These are phyloP conservation scores for Pipistrellus kuhlii DNA, from an alignment of 2,797 vertebrate genomes.

Conservation along the genomic window DNA sequence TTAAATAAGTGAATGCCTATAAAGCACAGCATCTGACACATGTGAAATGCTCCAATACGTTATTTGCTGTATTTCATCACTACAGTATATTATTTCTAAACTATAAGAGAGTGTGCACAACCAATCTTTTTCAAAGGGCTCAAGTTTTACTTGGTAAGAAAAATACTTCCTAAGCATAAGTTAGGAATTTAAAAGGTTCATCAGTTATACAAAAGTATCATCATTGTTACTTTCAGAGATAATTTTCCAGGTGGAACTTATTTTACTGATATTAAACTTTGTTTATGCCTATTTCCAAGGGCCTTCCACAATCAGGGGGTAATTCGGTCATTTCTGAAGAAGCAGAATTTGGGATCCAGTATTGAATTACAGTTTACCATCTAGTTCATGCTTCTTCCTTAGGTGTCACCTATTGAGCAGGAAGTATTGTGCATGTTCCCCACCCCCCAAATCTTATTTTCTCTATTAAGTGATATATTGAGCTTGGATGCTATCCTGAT, in stretches of 20 bases:
- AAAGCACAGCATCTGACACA: background rate
- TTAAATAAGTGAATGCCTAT: background rate
- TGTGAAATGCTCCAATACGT: background rate
- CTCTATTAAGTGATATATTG: background rate
- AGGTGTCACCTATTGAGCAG: background rate
- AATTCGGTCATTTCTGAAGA: slow-evolving; percentile 13
- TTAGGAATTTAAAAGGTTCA: background rate
- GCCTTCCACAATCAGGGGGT: background rate
- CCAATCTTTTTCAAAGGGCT: slow-evolving; percentile 2
- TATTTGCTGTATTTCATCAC: background rate
- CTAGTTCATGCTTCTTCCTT: background rate
- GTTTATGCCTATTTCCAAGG: background rate
- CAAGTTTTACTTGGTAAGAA: slow-evolving; percentile 4
- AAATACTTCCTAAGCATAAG: background rate
- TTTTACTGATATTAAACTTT: background rate
- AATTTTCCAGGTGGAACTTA: background rate
- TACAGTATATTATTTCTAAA: background rate
- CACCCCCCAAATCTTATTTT: background rate
- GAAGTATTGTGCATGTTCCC: background rate
- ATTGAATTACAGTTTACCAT: background rate
- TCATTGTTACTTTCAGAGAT: background rate
- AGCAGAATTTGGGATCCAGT: background rate
- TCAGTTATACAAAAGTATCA: background rate
- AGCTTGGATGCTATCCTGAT: background rate
- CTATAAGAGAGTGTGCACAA: background rate